phyloP scores from a whole-genome alignment of 2,888 invertebrate species.

The Pediacus dermestoides region DNA sequence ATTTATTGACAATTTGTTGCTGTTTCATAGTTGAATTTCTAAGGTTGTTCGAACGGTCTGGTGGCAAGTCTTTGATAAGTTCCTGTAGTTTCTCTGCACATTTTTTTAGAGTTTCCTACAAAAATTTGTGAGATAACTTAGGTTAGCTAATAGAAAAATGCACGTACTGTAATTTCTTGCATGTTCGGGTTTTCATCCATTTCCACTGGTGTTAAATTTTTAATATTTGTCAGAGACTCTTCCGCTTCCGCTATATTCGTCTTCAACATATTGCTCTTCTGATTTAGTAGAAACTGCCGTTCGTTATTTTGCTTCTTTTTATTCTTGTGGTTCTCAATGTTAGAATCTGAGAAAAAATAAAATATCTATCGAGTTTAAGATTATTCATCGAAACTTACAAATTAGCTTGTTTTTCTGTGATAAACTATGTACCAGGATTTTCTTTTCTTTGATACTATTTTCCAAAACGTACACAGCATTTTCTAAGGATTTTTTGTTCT shows the following conservation, averaged over 20 bases:
- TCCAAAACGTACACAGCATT: slow-evolving; percentile 17
- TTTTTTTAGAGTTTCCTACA: slow-evolving; percentile 26
- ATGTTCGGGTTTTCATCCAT: slow-evolving; percentile 21
- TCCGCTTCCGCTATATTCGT: slow-evolving; percentile 21
- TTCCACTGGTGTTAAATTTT: slow-evolving; percentile 29
- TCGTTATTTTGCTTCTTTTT: slow-evolving; percentile 27
- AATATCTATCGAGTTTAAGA: neutral
- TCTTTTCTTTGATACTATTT: slow-evolving; percentile 18
- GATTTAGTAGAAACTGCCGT: slow-evolving; percentile 24
- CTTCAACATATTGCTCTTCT: slow-evolving; percentile 23
- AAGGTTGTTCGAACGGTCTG: slow-evolving; percentile 7
- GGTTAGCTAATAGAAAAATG: slow-evolving; percentile 3
- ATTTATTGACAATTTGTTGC: too few species aligned
- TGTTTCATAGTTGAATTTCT: too few species aligned
- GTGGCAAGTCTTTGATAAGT: slow-evolving; percentile 17
- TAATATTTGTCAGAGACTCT: slow-evolving; percentile 20
- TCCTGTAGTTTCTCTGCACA: slow-evolving; percentile 27
- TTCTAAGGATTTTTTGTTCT: slow-evolving; percentile 21
- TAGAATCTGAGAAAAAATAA: slow-evolving; percentile 21
- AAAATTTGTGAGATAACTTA: slow-evolving; percentile 10
- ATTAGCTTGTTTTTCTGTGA: slow-evolving; percentile 23
- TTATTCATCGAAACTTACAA: slow-evolving; percentile 16
- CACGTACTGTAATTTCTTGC: slow-evolving; percentile 25
- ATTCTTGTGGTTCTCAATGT: slow-evolving; percentile 24
- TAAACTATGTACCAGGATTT: slow-evolving; percentile 16